phyloP scores from a whole-genome alignment of 2,113 vertebrate species.

The Uria lomvia region DNA sequence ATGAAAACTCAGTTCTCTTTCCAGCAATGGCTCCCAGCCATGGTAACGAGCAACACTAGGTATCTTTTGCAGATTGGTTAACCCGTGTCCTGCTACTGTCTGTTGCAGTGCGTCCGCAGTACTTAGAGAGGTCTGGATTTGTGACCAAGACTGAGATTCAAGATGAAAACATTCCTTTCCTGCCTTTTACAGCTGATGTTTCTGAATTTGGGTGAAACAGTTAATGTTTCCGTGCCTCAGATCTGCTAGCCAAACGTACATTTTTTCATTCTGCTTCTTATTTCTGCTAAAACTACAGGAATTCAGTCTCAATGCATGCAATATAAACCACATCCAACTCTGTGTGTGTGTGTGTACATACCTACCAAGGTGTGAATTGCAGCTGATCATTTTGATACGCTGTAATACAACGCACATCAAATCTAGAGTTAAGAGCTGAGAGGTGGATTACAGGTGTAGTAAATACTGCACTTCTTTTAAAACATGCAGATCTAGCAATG shows the following conservation, averaged over 20 bases:
- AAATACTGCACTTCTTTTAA: background rate
- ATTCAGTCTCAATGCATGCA: background rate
- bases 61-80: background rate
- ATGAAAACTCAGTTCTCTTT: background rate
- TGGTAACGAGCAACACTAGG: background rate
- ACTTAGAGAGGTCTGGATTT: background rate
- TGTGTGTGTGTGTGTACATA: background rate
- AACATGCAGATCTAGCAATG: background rate
- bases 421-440: background rate
- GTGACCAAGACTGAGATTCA: background rate
- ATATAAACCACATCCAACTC: background rate
- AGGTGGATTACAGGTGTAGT: background rate
- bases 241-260: fast-evolving
- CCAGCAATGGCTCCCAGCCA: background rate
- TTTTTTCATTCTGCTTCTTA: background rate
- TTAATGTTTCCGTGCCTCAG: background rate
- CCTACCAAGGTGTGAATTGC: background rate
- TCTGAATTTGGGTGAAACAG: background rate
- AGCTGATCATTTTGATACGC: background rate
- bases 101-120: fast-evolving
- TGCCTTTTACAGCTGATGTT: background rate
- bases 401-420: background rate
- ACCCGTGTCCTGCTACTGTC: background rate
- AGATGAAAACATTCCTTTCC: background rate
- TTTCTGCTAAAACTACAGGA: background rate